These are phyloP conservation scores for Gallinago undulata DNA, from an alignment of 2,113 vertebrate genomes.

Conservation along the genomic window DNA sequence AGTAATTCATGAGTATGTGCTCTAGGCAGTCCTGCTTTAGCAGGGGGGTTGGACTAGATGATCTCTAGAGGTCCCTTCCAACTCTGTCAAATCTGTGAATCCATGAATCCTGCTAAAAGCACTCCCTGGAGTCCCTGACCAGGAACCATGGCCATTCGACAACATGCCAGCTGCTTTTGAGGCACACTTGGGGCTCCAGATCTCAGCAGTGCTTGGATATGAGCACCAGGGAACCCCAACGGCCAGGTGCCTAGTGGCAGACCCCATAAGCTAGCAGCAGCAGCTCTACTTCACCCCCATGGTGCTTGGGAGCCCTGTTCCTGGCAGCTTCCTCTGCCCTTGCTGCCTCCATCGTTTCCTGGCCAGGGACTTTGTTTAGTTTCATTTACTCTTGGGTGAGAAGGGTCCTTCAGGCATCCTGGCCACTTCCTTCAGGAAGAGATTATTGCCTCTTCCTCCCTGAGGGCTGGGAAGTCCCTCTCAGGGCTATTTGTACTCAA, in stretches of 20 bases:
- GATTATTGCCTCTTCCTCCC: neutral
- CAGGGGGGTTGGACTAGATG: too few species aligned
- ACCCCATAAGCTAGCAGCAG: neutral
- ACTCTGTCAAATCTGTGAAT: too few species aligned
- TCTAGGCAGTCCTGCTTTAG: too few species aligned
- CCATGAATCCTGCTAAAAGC: neutral
- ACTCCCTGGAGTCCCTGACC: neutral
- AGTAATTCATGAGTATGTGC: neutral
- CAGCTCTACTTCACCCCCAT: neutral
- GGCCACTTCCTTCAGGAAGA: neutral
- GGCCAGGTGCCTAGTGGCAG: accelerated
- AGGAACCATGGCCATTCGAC: neutral
- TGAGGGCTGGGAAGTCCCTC: neutral
- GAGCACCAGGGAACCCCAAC: neutral
- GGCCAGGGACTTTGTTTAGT: accelerated
- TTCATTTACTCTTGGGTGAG: neutral
- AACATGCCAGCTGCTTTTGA: neutral
- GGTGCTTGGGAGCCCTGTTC: accelerated
- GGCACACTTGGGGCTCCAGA: neutral
- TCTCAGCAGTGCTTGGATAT: neutral
- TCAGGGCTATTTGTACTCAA: neutral
- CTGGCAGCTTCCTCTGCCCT: neutral
- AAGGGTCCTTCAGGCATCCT: neutral
- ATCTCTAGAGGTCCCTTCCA: too few species aligned
- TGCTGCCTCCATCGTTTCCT: neutral